Evolutionary conservation across 2,888 invertebrate species (phyloP), one percentile per base, ranked within the genome.

Genomic region (Xanthostigma xanthostigma): DNA sequence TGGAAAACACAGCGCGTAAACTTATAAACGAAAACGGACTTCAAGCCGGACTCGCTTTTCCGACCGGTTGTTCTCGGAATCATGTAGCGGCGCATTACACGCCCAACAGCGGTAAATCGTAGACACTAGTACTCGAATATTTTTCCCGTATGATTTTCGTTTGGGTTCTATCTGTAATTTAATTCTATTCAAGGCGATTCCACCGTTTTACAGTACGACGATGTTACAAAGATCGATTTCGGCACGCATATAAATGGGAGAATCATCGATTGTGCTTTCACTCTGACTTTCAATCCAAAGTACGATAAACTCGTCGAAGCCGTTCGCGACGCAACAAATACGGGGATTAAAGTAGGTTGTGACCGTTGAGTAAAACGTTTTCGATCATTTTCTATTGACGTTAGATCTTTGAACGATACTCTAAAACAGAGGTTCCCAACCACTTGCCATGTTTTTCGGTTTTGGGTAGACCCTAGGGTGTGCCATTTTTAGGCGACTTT

Each of bases 71-170:
- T 65, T 96, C 95, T n/a, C 75, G 96, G 45, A 98, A 99, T 69
- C 89, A 98, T 66, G 97, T 96, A 64, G 98, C 98, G 48, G 98
- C 98, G 45, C 98, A 98, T 71, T 98, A 99, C 62, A 99, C 98
- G 11, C 98, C 98, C 5, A 99, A 99, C 67, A 93, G 94, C 47
- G 98, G 78, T 72, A 60, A 53, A 13, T 36, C 35, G 27, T 41
- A 10, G 3, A 27, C 6, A 9, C 6, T 10, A 2, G 9, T 12
- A 2, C 9, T 38, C 9, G 17, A 17, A 9, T 42, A 6, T 3
- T 14, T 14, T 47, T 27, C 1, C n/a, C 4, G 11, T 11, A 36
- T 46, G 10, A 45, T 33, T 6, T 45, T 13, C 34, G 44, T n/a
- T 9, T 8, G 11, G 11, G 36, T 13, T 10, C 35, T 9, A 39